Percentiles rank a stretch among this genome's conserved stretches.
Evolutionary conservation across 2,888 invertebrate species (phyloP).

Genomic region (Lypha dubia): DNA sequence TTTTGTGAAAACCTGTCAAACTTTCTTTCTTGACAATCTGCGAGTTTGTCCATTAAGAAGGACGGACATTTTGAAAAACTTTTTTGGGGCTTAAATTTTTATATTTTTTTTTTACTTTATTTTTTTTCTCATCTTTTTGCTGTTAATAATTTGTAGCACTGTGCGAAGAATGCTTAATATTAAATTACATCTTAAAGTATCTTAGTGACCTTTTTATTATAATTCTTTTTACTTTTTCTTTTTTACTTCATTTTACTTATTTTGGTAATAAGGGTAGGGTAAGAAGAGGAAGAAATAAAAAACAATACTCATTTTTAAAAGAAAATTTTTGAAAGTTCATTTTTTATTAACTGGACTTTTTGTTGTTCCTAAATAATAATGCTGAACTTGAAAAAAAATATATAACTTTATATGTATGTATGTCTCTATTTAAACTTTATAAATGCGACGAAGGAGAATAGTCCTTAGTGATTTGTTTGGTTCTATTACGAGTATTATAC

Average conservation of each 20-base stretch:
- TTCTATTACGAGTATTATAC: neutral
- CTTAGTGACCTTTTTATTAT: slow-evolving; percentile 13
- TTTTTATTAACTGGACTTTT: neutral
- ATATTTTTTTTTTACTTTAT: slow-evolving; percentile 5
- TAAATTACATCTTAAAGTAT: slow-evolving; percentile 42
- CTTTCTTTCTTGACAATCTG: slow-evolving; percentile 6
- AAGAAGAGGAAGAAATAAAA: neutral
- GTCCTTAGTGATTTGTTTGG: neutral
- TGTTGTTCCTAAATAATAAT: slow-evolving; percentile 13
- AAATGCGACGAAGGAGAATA: neutral
- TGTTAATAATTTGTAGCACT: slow-evolving; percentile 29
- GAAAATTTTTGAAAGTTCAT: neutral
- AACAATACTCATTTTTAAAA: neutral
- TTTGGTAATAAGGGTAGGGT: neutral
- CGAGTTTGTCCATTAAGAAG: slow-evolving; percentile 2
- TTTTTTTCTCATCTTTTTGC: neutral
- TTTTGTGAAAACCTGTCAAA: slow-evolving; percentile 10
- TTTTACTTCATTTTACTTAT: neutral
- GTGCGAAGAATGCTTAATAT: slow-evolving; percentile 7
- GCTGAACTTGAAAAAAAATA: slow-evolving; percentile 1
- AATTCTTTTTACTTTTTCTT: neutral
- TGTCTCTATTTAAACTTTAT: slow-evolving; percentile 10
- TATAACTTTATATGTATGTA: neutral
- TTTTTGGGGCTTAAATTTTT: neutral
- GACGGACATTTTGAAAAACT: neutral